phyloP scores from a whole-genome alignment of 2,888 invertebrate species.

The Mantis religiosa region DNA sequence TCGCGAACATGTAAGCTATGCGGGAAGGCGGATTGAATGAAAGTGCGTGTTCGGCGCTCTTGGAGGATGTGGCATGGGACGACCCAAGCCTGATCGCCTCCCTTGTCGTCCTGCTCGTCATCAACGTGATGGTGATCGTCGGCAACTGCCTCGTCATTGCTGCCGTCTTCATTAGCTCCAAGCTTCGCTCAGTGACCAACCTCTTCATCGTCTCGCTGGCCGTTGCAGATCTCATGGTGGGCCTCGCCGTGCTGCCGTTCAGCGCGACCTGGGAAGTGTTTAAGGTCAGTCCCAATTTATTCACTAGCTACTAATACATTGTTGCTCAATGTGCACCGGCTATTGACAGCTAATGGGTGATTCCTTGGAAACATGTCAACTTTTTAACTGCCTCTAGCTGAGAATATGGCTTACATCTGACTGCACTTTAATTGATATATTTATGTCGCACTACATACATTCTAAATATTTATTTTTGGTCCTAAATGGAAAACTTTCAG shows the following conservation, averaged over 20 bases:
- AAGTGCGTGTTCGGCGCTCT: constrained; percentile 74
- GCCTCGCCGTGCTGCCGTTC: constrained; percentile 91
- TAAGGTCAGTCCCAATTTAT: constrained; percentile 55
- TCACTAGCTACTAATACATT: background rate
- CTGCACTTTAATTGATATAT: too few species aligned
- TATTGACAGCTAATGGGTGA: too few species aligned
- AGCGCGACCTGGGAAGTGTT: constrained; percentile 92
- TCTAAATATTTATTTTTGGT: too few species aligned
- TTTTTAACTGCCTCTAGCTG: too few species aligned
- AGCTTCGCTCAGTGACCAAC: constrained; percentile 92
- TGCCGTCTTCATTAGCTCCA: constrained; percentile 85
- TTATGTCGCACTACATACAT: too few species aligned
- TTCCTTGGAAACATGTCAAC: too few species aligned
- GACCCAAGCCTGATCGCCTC: constrained; percentile 72
- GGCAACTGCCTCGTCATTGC: constrained; percentile 90
- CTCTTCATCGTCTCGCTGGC: constrained; percentile 95
- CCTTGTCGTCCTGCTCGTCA: constrained; percentile 72
- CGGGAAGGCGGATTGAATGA: constrained; percentile 55
- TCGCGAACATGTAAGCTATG: background rate
- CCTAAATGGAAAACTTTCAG: too few species aligned
- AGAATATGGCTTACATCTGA: too few species aligned
- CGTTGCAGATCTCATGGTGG: constrained; percentile 93
- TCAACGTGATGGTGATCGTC: constrained; percentile 83
- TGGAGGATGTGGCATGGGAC: constrained; percentile 73
- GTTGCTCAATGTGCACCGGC: background rate